Percentiles rank a stretch among this genome's conserved stretches.
Conservation (phyloP, 2,888 invertebrate genomes). For the Cerceris rybyensis region DNA sequence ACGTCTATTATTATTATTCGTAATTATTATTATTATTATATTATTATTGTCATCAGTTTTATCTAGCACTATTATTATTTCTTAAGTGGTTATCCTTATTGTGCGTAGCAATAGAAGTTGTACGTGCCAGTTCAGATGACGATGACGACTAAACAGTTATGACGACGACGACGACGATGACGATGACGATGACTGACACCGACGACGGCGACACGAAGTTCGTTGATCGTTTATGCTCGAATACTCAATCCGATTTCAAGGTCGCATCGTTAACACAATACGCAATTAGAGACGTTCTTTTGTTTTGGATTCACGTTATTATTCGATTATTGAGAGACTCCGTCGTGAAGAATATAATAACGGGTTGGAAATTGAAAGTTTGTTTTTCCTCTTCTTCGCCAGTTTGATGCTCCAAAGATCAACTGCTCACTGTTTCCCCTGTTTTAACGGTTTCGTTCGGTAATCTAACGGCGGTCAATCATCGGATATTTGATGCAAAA, state of each 20-base stretch:
- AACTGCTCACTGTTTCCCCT: slow-evolving; percentile 4
- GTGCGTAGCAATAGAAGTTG: slow-evolving; percentile 70
- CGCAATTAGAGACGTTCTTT: slow-evolving; percentile 37
- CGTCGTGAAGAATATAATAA: too few relatives aligned
- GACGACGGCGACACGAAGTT: slow-evolving; percentile 51
- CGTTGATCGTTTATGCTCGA: slow-evolving; percentile 64
- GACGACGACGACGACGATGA: slow-evolving; percentile 44
- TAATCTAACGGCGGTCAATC: slow-evolving; percentile 29
- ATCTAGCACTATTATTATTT: slow-evolving; percentile 61
- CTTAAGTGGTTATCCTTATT: slow-evolving; percentile 66
- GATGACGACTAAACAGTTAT: slow-evolving; percentile 42
- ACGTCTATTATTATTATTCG: slow-evolving; percentile 63
- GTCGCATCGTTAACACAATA: slow-evolving; percentile 33
- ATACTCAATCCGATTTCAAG: slow-evolving; percentile 63
- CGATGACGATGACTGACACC: slow-evolving; percentile 26
- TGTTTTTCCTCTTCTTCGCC: slow-evolving; percentile 53
- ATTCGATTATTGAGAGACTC: background rate
- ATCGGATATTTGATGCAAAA: slow-evolving; percentile 29
- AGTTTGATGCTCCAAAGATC: slow-evolving; percentile 74
- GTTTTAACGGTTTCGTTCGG: slow-evolving; percentile 10
- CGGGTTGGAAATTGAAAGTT: background rate
- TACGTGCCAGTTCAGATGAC: slow-evolving; percentile 74
- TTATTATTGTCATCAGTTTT: slow-evolving; percentile 61
- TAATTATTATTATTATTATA: slow-evolving; percentile 56
- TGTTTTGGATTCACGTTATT: slow-evolving; percentile 18